A percentile compares a stretch with the other conserved stretches of the same genome.
These are phyloP conservation scores for Nipponia nippon DNA, from an alignment of 2,113 vertebrate species.

Conservation along the genomic window DNA sequence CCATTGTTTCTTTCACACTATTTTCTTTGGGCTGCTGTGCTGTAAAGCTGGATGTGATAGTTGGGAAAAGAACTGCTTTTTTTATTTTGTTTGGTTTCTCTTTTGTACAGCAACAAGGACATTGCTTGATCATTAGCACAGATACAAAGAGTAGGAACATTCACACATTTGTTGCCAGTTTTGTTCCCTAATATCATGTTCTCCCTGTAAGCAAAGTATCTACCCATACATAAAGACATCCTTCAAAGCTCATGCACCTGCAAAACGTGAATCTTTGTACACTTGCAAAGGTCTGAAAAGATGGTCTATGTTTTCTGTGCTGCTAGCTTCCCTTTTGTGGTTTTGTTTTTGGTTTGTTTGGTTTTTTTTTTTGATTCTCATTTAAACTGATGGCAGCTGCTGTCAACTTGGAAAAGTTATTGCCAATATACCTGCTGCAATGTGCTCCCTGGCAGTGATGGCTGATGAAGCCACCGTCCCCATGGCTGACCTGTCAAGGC, in stretches of 20 bases:
- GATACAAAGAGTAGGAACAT: not conserved
- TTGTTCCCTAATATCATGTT: not conserved
- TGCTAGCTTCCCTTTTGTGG: not conserved
- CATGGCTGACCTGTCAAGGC: not conserved
- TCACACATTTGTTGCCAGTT: not conserved
- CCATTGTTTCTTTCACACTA: not conserved
- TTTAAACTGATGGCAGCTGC: not conserved
- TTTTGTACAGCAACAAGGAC: not conserved
- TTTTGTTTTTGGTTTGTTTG: not conserved
- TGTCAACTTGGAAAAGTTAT: not conserved
- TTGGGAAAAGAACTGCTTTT: not conserved
- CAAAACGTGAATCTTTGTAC: not conserved
- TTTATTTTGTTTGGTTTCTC: not conserved
- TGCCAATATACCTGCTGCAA: not conserved
- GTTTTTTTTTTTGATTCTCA: not conserved
- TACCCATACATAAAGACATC: not conserved
- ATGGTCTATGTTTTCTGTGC: not conserved
- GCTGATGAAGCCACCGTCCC: not conserved
- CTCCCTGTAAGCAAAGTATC: not conserved
- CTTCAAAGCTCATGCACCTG: not conserved
- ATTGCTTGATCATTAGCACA: not conserved
- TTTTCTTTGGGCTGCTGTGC: not conserved
- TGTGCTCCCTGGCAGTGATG: not conserved
- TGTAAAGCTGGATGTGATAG: not conserved
- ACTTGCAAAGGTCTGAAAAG: not conserved